phyloP scores from a whole-genome alignment of 2,797 vertebrate genomes.

The Oceanodroma leucorhoa region DNA sequence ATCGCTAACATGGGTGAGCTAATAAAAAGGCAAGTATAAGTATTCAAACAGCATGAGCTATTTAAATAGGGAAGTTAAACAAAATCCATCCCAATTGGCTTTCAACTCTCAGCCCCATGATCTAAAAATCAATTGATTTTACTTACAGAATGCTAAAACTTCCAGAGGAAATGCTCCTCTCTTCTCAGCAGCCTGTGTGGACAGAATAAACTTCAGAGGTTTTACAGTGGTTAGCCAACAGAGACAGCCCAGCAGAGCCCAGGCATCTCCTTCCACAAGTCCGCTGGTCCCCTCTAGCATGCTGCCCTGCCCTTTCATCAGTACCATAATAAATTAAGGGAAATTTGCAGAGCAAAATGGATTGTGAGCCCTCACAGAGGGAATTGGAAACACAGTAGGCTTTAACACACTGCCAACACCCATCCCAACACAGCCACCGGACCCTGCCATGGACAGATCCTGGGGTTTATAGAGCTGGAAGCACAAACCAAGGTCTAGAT shows the following conservation, averaged over 20 bases:
- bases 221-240: neutral
- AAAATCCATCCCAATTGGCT: conserved; percentile 2
- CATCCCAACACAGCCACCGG: neutral
- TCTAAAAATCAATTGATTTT: neutral
- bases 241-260: neutral
- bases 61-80: conserved; percentile 12
- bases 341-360: neutral
- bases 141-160: neutral
- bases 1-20: neutral
- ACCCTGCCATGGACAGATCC: fast-evolving
- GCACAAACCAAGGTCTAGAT: neutral
- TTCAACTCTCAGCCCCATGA: neutral
- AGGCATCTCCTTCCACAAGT: neutral
- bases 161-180: neutral
- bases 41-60: neutral
- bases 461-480: neutral
- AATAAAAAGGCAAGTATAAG: neutral
- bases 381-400: neutral
- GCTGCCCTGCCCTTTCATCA: neutral
- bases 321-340: neutral
- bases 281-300: neutral
- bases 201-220: neutral
- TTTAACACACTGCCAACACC: neutral
- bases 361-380: neutral
- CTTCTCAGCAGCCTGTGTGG: neutral